Evolutionary conservation across 1,140 invertebrate genomes (phyloP).

Genomic region (Ceratina calcarata): DNA sequence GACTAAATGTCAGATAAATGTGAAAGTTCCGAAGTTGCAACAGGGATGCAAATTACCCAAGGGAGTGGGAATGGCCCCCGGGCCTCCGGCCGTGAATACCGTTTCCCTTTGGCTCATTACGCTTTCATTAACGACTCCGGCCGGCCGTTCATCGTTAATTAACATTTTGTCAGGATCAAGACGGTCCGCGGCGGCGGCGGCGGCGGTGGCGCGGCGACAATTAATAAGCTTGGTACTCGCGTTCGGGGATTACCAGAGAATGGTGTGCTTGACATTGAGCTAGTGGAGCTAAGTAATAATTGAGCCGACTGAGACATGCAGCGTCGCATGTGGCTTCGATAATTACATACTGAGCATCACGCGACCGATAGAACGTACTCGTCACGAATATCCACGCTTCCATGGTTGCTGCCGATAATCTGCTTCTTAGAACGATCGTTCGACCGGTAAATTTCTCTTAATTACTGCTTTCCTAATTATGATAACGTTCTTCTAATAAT

Average conservation of each 20-base stretch:
- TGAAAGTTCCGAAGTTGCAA: constrained; percentile 3
- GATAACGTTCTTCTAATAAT: neutral
- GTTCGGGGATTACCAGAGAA: neutral
- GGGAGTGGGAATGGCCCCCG: constrained; percentile 14
- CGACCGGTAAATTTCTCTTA: neutral
- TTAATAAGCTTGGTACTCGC: neutral
- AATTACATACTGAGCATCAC: constrained; percentile 20
- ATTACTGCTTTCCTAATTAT: neutral
- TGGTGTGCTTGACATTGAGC: constrained; percentile 36
- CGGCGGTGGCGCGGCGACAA: neutral
- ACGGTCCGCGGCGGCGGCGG: neutral
- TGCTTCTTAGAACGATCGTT: neutral
- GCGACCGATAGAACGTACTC: constrained; percentile 1
- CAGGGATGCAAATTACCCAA: constrained; percentile 20
- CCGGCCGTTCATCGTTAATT: constrained; percentile 24
- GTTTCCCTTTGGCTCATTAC: constrained; percentile 25
- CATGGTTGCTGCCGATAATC: neutral
- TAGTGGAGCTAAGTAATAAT: constrained; percentile 32
- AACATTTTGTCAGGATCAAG: constrained; percentile 34
- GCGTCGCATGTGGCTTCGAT: constrained; percentile 9
- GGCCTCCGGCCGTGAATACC: neutral
- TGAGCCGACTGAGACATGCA: constrained; percentile 12
- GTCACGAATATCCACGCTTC: constrained; percentile 5
- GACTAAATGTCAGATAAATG: constrained; percentile 3
- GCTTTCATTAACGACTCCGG: constrained; percentile 19